A percentile compares a stretch with the other conserved stretches of the same genome.
Evolutionary conservation across 2,888 invertebrate species (phyloP).

Genomic region (Drosophila testacea): DNA sequence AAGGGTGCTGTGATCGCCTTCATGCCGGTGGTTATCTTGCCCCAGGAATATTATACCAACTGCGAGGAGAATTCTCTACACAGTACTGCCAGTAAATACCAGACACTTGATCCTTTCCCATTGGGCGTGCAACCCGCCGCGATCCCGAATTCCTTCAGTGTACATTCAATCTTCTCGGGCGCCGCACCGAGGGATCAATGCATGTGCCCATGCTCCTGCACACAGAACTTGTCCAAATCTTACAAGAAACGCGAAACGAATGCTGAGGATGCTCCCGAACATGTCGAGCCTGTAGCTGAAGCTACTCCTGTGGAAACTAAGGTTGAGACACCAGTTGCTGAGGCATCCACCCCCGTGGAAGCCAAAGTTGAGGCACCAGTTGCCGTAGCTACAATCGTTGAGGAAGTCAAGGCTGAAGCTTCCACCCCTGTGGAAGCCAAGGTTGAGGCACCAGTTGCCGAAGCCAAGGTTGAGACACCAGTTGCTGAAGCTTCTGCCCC

Average conservation of each 20-base stretch:
- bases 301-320: slow-evolving; percentile 18
- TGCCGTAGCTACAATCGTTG: not conserved
- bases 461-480: slow-evolving; percentile 30
- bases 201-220: slow-evolving; percentile 84
- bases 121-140: slow-evolving; percentile 82
- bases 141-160: slow-evolving; percentile 75
- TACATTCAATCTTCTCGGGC: slow-evolving; percentile 76
- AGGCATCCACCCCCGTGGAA: slow-evolving; percentile 27
- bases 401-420: slow-evolving; percentile 9
- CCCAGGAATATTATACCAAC: slow-evolving; percentile 87
- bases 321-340: slow-evolving; percentile 32
- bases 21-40: slow-evolving; percentile 90
- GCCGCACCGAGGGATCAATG: slow-evolving; percentile 81
- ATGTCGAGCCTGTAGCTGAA: slow-evolving; percentile 29
- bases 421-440: slow-evolving; percentile 29
- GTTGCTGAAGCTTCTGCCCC: slow-evolving; percentile 11
- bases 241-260: slow-evolving; percentile 77
- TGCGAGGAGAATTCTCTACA: slow-evolving; percentile 73
- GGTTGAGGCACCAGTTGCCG: slow-evolving; percentile 11
- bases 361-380: slow-evolving; percentile 12
- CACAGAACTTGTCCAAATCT: slow-evolving; percentile 80
- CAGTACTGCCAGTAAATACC: slow-evolving; percentile 57
- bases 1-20: slow-evolving; percentile 89
- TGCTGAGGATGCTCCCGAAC: slow-evolving; percentile 31
- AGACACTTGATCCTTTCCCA: slow-evolving; percentile 72